Base-by-base conservation (phyloP, 2,797 vertebrate genomes). In the Sebastes steindachneri region DNA sequence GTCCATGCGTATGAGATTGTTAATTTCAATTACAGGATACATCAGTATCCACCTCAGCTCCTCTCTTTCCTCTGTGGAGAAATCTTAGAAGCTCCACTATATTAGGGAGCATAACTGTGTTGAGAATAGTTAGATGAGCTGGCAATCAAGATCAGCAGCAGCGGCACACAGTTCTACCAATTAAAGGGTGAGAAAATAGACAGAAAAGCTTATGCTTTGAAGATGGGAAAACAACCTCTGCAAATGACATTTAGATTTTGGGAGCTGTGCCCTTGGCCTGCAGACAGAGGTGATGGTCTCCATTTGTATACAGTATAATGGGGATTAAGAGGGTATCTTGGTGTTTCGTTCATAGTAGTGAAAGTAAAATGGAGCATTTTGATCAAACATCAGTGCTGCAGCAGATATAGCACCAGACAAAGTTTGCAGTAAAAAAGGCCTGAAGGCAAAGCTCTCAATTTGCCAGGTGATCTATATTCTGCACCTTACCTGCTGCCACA, bases 1-100 rank as follows among this genome's bases (percentile, higher is more conserved):
- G 81, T 90, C 71, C 87, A 63, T 87, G 86, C 83, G 83, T 88
- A 80, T 78, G 79, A 83, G 89, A 92, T 60, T 92, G 89, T 92
- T 94, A 67, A 93, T 93, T 95, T 93, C 90, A 94, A 89, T 94
- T 92, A 90, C 71, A 63, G 59, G 21, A 85, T 75, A 89, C 91
- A 89, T 92, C 89, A 84, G 81, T 87, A 82, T 86, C 88, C 75
- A 85, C 83, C 83, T 92, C 88, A 80, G 80, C 70, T 84, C 81
- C 17, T 74, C 72, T n/a, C n/a, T 53, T 77, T 65, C 65, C 76
- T 90, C 93, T 82, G 58, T 85, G 73, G 88, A 85, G 80, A 92
- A 91, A 91, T 91, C 86, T 89, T 63, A 68, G 72, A 75, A 59
- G 71, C 75, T 69, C 69, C 31, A 62, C 68, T 65, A 73, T 82